Evolutionary conservation across 2,797 vertebrate species (phyloP).

Genomic region (Melanotaenia nigrans): DNA sequence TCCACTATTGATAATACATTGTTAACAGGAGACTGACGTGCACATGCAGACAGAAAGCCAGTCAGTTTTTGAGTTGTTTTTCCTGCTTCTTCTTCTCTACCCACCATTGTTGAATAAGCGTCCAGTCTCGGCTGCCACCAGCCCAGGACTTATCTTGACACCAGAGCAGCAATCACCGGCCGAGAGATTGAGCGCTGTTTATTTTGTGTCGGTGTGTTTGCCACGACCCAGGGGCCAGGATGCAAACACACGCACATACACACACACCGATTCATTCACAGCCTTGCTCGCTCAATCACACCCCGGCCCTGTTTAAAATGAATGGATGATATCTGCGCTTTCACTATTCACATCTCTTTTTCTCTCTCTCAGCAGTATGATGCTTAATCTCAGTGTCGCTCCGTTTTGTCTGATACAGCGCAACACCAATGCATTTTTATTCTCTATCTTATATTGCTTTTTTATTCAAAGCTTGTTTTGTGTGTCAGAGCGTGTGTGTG

Average conservation of each 20-base stretch:
- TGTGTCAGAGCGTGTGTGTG: conserved; percentile 15
- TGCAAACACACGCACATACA: conserved; percentile 48
- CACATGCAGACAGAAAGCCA: conserved; percentile 12
- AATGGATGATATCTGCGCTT: conserved; percentile 82
- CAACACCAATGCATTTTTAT: conserved; percentile 79
- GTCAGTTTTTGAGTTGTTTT: conserved; percentile 4
- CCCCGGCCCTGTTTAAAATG: conserved; percentile 78
- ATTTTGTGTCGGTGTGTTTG: conserved; percentile 81
- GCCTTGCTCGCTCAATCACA: conserved; percentile 73
- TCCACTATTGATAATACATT: not conserved
- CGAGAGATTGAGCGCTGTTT: conserved; percentile 81
- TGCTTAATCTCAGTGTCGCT: conserved; percentile 73
- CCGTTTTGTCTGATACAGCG: conserved; percentile 72
- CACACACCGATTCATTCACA: conserved; percentile 54
- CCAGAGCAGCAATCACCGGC: conserved; percentile 78
- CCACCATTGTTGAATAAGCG: conserved; percentile 53
- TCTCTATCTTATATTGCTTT: conserved; percentile 75
- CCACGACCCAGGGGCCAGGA: conserved; percentile 70
- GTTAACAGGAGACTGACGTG: not conserved
- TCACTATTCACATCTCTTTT: conserved; percentile 73
- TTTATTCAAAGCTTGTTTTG: conserved; percentile 59
- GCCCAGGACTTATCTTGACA: conserved; percentile 83
- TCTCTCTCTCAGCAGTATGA: conserved; percentile 67
- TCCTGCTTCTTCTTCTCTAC: conserved; percentile 32
- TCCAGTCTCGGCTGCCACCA: conserved; percentile 66